A percentile compares a stretch with the other conserved stretches of the same genome.
phyloP scores from a whole-genome alignment of 2,797 vertebrate genomes.

The Cynopterus sphinx region DNA sequence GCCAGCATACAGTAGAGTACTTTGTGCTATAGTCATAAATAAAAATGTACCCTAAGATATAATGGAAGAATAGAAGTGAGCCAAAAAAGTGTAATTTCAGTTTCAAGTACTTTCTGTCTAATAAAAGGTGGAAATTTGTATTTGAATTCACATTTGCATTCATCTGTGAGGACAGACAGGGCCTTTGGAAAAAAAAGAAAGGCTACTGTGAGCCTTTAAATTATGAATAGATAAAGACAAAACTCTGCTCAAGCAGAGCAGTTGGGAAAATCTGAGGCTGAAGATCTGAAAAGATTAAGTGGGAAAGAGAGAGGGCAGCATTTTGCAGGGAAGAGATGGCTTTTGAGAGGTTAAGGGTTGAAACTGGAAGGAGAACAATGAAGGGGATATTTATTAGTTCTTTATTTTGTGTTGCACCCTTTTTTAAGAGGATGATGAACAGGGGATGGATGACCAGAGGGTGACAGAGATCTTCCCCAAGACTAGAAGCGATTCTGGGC shows the following conservation, averaged over 20 bases:
- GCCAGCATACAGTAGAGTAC: not conserved
- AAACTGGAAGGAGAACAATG: not conserved
- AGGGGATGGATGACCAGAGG: not conserved
- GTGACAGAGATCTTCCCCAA: not conserved
- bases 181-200: not conserved
- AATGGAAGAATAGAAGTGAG: slow-evolving; percentile 56
- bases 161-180: slow-evolving; percentile 39
- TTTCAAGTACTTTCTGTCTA: slow-evolving; percentile 71
- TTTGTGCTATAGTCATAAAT: slow-evolving; percentile 62
- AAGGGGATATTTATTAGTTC: not conserved
- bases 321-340: not conserved
- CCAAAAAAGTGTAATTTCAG: slow-evolving; percentile 52
- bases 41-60: slow-evolving; percentile 58
- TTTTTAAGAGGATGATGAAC: not conserved
- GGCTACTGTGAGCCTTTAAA: slow-evolving; percentile 37
- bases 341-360: not conserved
- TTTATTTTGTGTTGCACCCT: not conserved
- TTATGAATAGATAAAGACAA: slow-evolving; percentile 44
- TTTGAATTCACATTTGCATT: slow-evolving; percentile 66
- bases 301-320: not conserved
- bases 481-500: not conserved
- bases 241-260: not conserved
- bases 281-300: slow-evolving; percentile 27
- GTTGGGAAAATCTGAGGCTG: not conserved
- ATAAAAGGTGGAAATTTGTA: slow-evolving; percentile 64